These are phyloP conservation scores for Potorous gilbertii DNA, from an alignment of 2,797 vertebrate species.

Conservation along the genomic window DNA sequence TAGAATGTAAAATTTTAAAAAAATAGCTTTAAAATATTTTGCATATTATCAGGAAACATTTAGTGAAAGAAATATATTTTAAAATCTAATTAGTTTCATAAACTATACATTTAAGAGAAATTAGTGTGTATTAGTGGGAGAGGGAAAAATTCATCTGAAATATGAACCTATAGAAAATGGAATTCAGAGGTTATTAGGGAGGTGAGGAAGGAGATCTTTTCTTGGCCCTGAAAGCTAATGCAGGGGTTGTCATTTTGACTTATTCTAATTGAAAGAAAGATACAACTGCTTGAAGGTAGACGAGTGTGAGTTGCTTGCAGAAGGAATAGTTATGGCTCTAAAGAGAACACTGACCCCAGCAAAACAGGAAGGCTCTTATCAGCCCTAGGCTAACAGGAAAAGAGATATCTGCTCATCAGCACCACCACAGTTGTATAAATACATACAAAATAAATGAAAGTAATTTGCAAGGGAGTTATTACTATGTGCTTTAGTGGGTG, in stretches of 20 bases:
- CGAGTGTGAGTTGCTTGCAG: background rate
- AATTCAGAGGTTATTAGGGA: background rate
- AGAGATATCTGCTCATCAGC: background rate
- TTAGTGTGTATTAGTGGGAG: background rate
- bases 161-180: background rate
- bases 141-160: background rate
- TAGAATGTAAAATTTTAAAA: background rate
- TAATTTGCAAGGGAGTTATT: background rate
- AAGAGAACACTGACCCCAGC: background rate
- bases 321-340: background rate
- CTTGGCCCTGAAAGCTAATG: background rate
- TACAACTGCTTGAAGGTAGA: background rate
- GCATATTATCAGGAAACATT: background rate
- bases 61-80: background rate
- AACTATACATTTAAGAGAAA: background rate
- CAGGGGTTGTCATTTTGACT: background rate
- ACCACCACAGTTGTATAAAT: background rate
- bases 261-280: background rate
- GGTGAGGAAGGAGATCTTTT: background rate
- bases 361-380: background rate
- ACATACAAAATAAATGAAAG: background rate
- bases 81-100: background rate
- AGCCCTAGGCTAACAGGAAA: background rate
- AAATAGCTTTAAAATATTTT: background rate
- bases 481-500: background rate